Evolutionary conservation across 1,140 invertebrate species (phyloP).

Genomic region (Drosophila serrata): DNA sequence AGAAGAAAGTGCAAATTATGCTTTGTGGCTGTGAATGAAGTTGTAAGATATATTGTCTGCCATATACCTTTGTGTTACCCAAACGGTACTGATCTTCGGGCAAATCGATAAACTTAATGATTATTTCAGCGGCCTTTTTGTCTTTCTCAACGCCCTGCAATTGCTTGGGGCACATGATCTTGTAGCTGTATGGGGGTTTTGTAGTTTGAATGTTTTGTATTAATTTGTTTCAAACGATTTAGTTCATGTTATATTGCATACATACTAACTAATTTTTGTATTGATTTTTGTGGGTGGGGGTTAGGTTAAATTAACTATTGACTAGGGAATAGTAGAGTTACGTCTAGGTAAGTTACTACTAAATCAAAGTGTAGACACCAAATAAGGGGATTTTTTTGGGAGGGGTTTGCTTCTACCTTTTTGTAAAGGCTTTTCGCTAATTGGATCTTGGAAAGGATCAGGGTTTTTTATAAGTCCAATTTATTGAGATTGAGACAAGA

Average conservation of each 20-base stretch:
- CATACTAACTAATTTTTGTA: slow-evolving; percentile 32
- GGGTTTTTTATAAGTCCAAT: slow-evolving; percentile 31
- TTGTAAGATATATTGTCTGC: slow-evolving; percentile 72
- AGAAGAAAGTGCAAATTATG: slow-evolving; percentile 16
- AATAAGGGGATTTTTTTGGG: slow-evolving; percentile 14
- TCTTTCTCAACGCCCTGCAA: slow-evolving; percentile 91
- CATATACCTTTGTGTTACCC: slow-evolving; percentile 97
- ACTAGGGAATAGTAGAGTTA: slow-evolving; percentile 56
- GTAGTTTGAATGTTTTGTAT: slow-evolving; percentile 55
- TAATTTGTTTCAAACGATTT: slow-evolving; percentile 46
- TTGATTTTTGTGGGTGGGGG: slow-evolving; percentile 2
- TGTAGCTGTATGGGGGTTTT: slow-evolving; percentile 90
- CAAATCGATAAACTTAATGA: slow-evolving; percentile 94
- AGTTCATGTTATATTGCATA: slow-evolving; percentile 50
- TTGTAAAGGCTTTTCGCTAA: slow-evolving; percentile 49
- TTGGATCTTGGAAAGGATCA: slow-evolving; percentile 7
- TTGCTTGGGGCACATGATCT: slow-evolving; percentile 94
- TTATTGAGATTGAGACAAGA: slow-evolving; percentile 30
- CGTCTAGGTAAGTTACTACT: slow-evolving; percentile 66
- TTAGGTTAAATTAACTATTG: slow-evolving; percentile 44
- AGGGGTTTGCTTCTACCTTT: slow-evolving; percentile 37
- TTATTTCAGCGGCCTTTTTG: slow-evolving; percentile 94
- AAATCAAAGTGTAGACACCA: slow-evolving; percentile 42
- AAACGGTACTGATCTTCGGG: slow-evolving; percentile 97
- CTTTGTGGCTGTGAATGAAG: slow-evolving; percentile 31